Conservation (phyloP, 2,113 vertebrate genomes). For the Gila orcuttii region DNA sequence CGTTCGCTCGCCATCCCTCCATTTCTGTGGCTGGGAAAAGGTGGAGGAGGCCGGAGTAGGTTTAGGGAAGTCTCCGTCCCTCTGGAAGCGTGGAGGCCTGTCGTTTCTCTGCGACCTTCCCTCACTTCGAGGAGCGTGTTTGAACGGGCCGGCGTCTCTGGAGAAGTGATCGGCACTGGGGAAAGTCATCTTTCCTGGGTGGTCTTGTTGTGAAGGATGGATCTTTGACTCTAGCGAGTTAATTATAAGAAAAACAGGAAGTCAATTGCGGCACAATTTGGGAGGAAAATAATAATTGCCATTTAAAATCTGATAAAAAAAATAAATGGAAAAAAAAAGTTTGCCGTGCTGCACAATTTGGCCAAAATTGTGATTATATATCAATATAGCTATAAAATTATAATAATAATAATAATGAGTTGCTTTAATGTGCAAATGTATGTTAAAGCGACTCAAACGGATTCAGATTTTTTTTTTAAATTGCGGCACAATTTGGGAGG, state of each 20-base stretch:
- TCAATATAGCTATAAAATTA: too few relatives aligned
- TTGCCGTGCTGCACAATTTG: too few relatives aligned
- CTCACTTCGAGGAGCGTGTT: conserved; percentile 81
- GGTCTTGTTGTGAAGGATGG: conserved; percentile 78
- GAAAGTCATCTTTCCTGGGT: conserved; percentile 72
- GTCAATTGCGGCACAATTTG: not conserved
- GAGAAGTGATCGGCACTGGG: conserved; percentile 78
- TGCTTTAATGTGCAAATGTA: too few relatives aligned
- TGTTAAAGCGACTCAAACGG: too few relatives aligned
- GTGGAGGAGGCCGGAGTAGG: conserved; percentile 69
- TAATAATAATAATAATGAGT: too few relatives aligned
- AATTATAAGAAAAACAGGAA: conserved; percentile 43
- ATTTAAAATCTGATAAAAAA: too few relatives aligned
- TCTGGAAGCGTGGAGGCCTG: conserved; percentile 92
- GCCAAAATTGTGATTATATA: too few relatives aligned
- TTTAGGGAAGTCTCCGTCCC: conserved; percentile 84
- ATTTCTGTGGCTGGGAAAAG: conserved; percentile 73
- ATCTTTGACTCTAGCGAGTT: conserved; percentile 84
- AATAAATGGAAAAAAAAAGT: too few relatives aligned
- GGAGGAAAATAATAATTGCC: too few relatives aligned
- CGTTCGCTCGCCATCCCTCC: conserved; percentile 79
- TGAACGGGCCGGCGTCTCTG: conserved; percentile 80
- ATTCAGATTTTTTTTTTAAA: not conserved
- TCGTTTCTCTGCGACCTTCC: conserved; percentile 85
- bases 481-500: too few relatives aligned